These are phyloP conservation scores for Henricia sp. DNA, from an alignment of 53 echinoderm and acorn worm genomes.

Conservation along the genomic window DNA sequence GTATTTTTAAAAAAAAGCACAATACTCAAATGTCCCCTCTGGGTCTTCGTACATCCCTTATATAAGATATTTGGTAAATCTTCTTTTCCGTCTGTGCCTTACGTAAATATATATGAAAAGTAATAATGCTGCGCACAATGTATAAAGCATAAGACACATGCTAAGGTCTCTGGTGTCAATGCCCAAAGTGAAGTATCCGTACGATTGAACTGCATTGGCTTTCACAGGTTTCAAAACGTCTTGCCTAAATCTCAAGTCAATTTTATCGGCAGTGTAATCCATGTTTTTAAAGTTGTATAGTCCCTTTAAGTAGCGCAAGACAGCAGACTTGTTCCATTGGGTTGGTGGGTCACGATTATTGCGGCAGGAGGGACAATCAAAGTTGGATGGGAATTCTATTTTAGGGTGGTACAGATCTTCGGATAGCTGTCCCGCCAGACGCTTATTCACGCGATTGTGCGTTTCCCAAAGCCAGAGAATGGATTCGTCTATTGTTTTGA, in stretches of 20 bases:
- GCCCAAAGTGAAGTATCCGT: constrained; percentile 73
- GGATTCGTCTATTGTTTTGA: constrained; percentile 75
- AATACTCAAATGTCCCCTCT: too few species aligned
- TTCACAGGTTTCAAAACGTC: constrained; percentile 46
- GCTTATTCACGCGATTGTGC: constrained; percentile 88
- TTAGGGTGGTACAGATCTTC: constrained; percentile 90
- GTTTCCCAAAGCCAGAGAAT: constrained; percentile 90
- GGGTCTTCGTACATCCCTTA: too few species aligned
- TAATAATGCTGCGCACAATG: constrained; percentile 69
- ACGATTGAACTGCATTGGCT: constrained; percentile 1
- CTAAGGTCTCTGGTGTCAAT: constrained; percentile 82
- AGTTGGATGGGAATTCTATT: constrained; percentile 72
- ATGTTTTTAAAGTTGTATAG: constrained; percentile 73
- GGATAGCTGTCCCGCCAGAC: constrained; percentile 82
- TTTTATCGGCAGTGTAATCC: constrained; percentile 40
- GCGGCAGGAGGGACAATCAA: constrained; percentile 72
- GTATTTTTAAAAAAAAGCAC: too few species aligned
- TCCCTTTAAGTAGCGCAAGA: constrained; percentile 76
- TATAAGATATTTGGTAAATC: not conserved
- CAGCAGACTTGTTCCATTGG: constrained; percentile 70
- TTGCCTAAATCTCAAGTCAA: constrained; percentile 12
- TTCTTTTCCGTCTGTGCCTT: constrained; percentile 75
- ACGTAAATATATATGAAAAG: constrained; percentile 80
- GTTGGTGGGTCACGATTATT: constrained; percentile 30
- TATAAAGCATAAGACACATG: constrained; percentile 84